Base-by-base conservation (phyloP, 2,113 vertebrate genomes). In the Gasterosteus nipponicus region DNA sequence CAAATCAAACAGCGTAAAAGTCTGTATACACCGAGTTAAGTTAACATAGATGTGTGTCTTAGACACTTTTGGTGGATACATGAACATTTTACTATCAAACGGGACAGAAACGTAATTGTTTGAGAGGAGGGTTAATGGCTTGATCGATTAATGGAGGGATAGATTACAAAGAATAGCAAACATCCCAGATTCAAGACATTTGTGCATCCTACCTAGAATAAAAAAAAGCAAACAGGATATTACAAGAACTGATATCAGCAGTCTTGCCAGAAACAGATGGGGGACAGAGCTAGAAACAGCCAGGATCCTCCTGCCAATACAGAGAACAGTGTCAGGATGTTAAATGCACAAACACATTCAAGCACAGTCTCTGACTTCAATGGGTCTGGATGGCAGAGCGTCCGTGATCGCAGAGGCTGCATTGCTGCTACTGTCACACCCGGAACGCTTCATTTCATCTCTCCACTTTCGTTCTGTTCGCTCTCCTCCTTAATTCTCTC, bases 211-310 rank as follows among this genome's bases (percentile, higher is more conserved):
- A 90, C 80, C 74, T 63, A 79, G 78, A 72, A 61, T 69, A 77
- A 66, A 47, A 71, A 71, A 57, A 72, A 72, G 86, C 3, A 26
- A 82, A 85, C 84, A 90, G 89, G 92, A 89, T 89, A 86, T 92
- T 90, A 86, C 89, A 82, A 85, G 87, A 86, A 78, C 62, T 80
- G 87, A 80, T 90, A 89, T 83, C 87, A 91, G 89, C 87, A 76
- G 86, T 89, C 87, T 82, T 75, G 84, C 90, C 85, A 83, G 81
- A 88, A 93, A 87, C 92, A 94, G 92, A 94, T 93, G 93, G 92
- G 84, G 87, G 91, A 89, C 84, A 69, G 79, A 87, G 88, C 86
- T 81, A 84, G 49, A 47, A 86, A 87, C 86, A 90, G 88, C 89
- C 89, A 86, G 80, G 66, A 77, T 88, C 84, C 75, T 90, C 77